Base-by-base conservation (phyloP, 2,113 vertebrate genomes). In the Catharus minimus region DNA sequence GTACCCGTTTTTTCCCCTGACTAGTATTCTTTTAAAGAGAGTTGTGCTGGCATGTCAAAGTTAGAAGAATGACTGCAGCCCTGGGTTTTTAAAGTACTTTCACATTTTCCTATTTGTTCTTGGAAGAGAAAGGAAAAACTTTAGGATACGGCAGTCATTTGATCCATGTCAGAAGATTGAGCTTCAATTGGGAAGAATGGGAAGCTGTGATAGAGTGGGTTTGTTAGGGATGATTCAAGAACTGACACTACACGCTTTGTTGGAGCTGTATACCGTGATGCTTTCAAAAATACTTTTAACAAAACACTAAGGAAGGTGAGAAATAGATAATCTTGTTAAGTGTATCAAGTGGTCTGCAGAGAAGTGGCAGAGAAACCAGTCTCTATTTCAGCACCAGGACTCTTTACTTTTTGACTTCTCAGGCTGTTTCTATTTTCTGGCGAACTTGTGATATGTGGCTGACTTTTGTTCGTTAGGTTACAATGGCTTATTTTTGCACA, bases 1-100 rank as follows among this genome's bases (percentile, higher is more conserved):
- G 30, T 64, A 33, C 5, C 2, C 8, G 11, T 61, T 44, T 60
- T 28, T 6, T 3, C 3, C 6, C 30, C 4, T 0, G 4, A 3
- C 20, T 28, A 44, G 6, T 65, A 55, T 69, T 74, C 3, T 41
- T 77, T 62, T 19, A 64, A 55, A 79, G 14, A 61, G 2, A 12
- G 13, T 39, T 44, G 10, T 43, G 15, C 11, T 66, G 30, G 39
- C 26, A n/a, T 50, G 23, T 69, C 27, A 27, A 80, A 76, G 22
- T 55, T 86, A 50, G 38, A 81, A 78, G 16, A 81, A 55, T 72
- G 36, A 82, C 16, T 73, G 17, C 30, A 82, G 12, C 18, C 14
- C 28, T 64, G 22, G 3, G 3, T 1, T 2, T 81, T 86, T 67
- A 5, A 77, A 78, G 21, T 18, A n/a, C 18, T 82, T 83, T 17